Percentiles rank a stretch among this genome's conserved stretches.
phyloP scores from a whole-genome alignment of 2,113 vertebrate genomes.

The Ptilonorhynchus violaceus region DNA sequence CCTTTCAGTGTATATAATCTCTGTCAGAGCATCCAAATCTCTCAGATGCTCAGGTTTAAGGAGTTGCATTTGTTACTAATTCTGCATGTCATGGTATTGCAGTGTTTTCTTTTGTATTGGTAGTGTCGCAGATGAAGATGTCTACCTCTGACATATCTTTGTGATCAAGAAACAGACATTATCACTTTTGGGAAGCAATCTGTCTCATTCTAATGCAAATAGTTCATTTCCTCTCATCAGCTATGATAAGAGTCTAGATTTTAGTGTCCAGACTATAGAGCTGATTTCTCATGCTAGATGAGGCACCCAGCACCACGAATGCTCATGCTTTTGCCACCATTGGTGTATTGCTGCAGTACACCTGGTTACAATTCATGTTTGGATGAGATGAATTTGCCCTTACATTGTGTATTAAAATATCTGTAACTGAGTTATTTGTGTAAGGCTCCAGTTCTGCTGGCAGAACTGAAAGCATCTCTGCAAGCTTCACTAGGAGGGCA shows the following conservation, averaged over 20 bases:
- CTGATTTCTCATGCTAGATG: background rate
- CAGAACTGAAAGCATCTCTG: background rate
- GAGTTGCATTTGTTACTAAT: background rate
- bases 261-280: background rate
- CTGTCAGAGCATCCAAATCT: background rate
- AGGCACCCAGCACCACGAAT: fast-evolving
- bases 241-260: background rate
- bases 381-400: background rate
- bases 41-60: background rate
- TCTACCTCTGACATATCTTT: background rate
- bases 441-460: background rate
- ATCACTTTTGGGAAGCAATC: background rate
- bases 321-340: background rate
- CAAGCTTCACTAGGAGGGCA: background rate
- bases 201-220: background rate
- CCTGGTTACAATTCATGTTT: background rate
- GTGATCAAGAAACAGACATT: background rate
- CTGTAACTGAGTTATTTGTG: background rate
- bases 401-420: background rate
- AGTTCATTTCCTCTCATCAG: background rate
- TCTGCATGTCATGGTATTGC: background rate
- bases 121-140: background rate
- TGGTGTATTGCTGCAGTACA: background rate
- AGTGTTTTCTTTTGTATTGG: background rate
- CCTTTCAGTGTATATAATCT: background rate